phyloP scores from a whole-genome alignment of 2,888 invertebrate species.

The Amblyjoppa proteus region DNA sequence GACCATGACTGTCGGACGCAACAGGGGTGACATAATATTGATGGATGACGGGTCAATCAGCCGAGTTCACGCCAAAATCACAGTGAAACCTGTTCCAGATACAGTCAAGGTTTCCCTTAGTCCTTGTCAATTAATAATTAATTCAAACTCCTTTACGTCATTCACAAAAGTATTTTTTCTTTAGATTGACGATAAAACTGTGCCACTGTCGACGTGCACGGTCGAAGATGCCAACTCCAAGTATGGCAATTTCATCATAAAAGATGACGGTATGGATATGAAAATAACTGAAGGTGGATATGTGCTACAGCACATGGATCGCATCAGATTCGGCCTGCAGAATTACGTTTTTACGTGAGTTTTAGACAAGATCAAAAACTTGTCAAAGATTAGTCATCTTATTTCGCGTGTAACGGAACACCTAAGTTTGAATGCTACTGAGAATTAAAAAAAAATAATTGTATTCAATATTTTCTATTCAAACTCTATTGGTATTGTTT shows the following conservation, averaged over 20 bases:
- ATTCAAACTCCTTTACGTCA: neutral
- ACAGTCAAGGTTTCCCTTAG: neutral
- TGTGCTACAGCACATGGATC: conserved; percentile 37
- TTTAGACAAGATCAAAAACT: neutral
- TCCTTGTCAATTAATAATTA: neutral
- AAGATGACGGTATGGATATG: neutral
- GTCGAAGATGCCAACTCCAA: conserved; percentile 50
- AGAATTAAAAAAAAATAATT: too few species aligned
- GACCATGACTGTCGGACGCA: conserved; percentile 54
- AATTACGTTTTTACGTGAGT: conserved; percentile 56
- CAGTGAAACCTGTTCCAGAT: conserved; percentile 7
- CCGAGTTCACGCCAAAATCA: conserved; percentile 57
- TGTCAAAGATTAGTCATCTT: neutral
- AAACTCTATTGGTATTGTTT: too few species aligned
- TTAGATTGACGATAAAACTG: conserved; percentile 32
- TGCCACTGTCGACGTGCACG: conserved; percentile 43
- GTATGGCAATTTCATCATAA: conserved; percentile 53
- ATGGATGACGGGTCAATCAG: conserved; percentile 52
- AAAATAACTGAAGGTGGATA: conserved; percentile 26
- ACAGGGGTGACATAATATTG: conserved; percentile 42
- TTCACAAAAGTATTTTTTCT: neutral
- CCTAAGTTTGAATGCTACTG: too few species aligned
- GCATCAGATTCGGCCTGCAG: conserved; percentile 54
- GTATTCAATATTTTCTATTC: too few species aligned
- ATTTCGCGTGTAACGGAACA: neutral